Evolutionary conservation across 2,797 vertebrate genomes (phyloP), one percentile per base, ranked within the genome.

Genomic region (Darevskia mixta): DNA sequence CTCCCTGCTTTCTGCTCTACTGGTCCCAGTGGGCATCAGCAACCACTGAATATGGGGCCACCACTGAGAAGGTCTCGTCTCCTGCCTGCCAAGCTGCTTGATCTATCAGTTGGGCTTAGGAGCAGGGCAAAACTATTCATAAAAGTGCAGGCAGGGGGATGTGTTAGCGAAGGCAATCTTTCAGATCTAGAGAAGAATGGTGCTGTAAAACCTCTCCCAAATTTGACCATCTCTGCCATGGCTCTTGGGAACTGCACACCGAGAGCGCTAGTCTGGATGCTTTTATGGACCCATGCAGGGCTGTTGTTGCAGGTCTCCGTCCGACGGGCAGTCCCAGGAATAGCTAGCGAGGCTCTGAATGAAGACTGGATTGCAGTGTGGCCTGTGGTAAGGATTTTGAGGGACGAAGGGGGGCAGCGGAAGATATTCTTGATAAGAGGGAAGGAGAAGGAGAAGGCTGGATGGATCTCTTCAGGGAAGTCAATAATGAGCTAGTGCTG

Each of bases 301-400:
- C 3, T 69, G 49, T 58, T n/a, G 4, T 49, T n/a, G 3, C 67
- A 95, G 94, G 93, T 95, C 2, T 95, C 93, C 10, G 94, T 95
- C 11, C 87, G 29, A 4, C 91, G 89, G 20, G 85, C 91, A 1
- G 85, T 91, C 45, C 92, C 93, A 11, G 90, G 81, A 38, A 80
- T 79, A 66, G 75, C 80, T 1, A 79, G 20, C 1, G 87, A 85
- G 10, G 61, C 73, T 2, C 2, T 82, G 45, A 49, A 58, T 41
- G 43, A 91, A 55, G 84, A 90, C 41, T 85, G 90, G 85, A 35
- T 71, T 4, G 84, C 75, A 1, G 75, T n/a, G 13, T 88, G 77
- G 81, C 90, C 90, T 15, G 82, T 90, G 87, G 94, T 95, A 87
- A 91, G 90, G 58, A 32, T 32, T 61, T 25, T 1, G 66, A 41